Evolutionary conservation across 2,113 vertebrate genomes (phyloP).

Genomic region (Chaetorhynchus papuensis): DNA sequence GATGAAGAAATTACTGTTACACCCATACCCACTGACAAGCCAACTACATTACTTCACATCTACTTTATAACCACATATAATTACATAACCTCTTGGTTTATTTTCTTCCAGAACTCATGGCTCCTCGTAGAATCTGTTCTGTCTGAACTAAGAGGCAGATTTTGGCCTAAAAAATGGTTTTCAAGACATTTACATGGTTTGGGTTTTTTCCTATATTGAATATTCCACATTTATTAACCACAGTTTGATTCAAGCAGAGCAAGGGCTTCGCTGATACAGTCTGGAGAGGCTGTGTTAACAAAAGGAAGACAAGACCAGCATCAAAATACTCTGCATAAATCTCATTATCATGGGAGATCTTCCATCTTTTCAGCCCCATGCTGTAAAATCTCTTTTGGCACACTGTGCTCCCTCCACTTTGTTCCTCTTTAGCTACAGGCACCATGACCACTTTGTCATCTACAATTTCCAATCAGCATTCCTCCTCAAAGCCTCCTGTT

Average conservation of each 20-base stretch:
- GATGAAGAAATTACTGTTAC: constrained; percentile 73
- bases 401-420: constrained; percentile 16
- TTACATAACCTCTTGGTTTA: constrained; percentile 68
- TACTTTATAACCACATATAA: constrained; percentile 62
- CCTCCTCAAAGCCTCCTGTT: not conserved
- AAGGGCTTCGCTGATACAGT: not conserved
- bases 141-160: constrained; percentile 53
- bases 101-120: constrained; percentile 67
- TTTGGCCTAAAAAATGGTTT: constrained; percentile 4
- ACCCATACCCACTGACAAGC: constrained; percentile 69
- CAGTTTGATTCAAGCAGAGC: constrained; percentile 35
- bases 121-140: constrained; percentile 53
- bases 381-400: constrained; percentile 25
- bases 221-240: constrained; percentile 57
- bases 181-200: constrained; percentile 32
- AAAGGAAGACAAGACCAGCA: not conserved
- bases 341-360: not conserved
- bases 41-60: constrained; percentile 74
- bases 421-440: not conserved
- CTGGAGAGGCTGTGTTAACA: not conserved
- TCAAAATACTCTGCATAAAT: not conserved
- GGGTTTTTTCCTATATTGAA: constrained; percentile 13
- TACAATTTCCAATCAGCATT: not conserved
- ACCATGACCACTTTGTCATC: not conserved
- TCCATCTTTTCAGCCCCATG: constrained; percentile 37